phyloP scores from a whole-genome alignment of 2,113 vertebrate species.

The Ceyx cyanopectus region DNA sequence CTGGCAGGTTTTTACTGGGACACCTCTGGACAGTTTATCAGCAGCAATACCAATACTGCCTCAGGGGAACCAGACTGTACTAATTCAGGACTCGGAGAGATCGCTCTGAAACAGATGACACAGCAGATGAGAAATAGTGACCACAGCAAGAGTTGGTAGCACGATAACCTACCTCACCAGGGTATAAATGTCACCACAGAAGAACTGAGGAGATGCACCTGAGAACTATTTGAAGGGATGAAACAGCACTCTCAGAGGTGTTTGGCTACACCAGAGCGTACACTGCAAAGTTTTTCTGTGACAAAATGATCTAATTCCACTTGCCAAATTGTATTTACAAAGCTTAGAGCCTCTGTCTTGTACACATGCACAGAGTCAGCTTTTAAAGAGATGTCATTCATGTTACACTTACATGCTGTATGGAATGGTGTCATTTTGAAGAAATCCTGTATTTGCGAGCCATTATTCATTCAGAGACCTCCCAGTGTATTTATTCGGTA shows the following conservation, averaged over 20 bases:
- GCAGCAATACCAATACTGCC: background rate
- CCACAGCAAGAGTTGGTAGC: background rate
- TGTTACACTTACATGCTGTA: background rate
- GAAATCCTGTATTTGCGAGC: background rate
- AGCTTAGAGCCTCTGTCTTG: background rate
- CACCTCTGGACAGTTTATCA: background rate
- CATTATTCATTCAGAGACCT: background rate
- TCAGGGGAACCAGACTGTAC: background rate
- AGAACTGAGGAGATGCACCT: background rate
- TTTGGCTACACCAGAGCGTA: background rate
- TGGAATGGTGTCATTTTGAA: background rate
- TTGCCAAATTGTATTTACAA: background rate
- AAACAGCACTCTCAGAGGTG: background rate
- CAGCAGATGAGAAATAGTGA: background rate
- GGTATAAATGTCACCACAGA: background rate
- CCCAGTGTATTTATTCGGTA: background rate
- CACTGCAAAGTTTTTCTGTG: background rate
- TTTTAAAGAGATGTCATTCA: background rate
- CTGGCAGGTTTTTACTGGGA: background rate
- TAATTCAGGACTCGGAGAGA: background rate
- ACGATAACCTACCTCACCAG: background rate
- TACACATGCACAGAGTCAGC: background rate
- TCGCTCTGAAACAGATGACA: background rate
- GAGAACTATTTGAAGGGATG: background rate
- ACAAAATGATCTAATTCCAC: background rate